These are phyloP conservation scores for Trachops cirrhosus DNA, from an alignment of 2,797 vertebrate species.

Conservation along the genomic window DNA sequence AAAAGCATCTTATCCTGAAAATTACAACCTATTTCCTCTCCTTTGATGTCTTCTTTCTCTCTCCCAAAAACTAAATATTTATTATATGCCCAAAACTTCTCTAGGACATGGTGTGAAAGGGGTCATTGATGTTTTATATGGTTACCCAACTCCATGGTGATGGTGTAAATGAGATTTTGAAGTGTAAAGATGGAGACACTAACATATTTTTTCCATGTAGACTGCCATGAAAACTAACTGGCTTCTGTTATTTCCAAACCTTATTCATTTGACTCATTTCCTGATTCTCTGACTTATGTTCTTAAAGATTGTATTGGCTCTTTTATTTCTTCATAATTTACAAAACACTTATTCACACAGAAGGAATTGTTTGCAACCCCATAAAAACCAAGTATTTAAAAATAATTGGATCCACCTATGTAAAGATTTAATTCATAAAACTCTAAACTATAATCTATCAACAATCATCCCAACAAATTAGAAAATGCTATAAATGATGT, in stretches of 20 bases:
- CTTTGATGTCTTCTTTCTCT: background rate
- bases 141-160: background rate
- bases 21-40: background rate
- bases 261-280: background rate
- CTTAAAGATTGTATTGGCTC: background rate
- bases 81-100: constrained; percentile 22
- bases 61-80: background rate
- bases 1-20: background rate
- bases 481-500: background rate
- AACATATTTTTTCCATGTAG: background rate
- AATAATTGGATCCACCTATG: background rate
- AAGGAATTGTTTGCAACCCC: background rate
- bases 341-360: background rate
- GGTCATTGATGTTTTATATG: background rate
- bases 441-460: constrained; percentile 6
- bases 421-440: constrained; percentile 39
- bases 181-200: constrained; percentile 4
- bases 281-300: constrained; percentile 30
- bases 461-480: background rate
- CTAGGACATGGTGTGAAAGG: background rate
- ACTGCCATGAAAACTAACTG: constrained; percentile 32
- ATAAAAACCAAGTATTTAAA: constrained; percentile 39
- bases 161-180: constrained; percentile 16
- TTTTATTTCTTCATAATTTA: constrained; percentile 38
- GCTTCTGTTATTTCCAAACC: background rate